Evolutionary conservation across 2,113 vertebrate species (phyloP), one percentile per base, ranked within the genome.

Genomic region (Dicerorhinus sumatrensis): DNA sequence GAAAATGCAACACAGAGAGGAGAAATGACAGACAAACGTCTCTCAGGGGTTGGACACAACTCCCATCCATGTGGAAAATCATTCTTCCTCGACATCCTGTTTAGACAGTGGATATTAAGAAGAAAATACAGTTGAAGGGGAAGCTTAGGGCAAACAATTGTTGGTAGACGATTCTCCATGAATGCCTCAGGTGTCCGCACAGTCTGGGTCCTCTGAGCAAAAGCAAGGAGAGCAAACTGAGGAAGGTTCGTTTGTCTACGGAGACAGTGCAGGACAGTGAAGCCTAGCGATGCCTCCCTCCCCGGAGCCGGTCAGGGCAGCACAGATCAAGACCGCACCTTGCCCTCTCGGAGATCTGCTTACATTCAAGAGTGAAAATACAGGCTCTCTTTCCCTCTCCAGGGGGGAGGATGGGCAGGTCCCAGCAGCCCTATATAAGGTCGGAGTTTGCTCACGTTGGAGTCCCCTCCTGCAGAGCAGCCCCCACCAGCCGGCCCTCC

Each of bases 201-300:
- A 67, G 56, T 29, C 60, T 39, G n/a, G 33, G 27, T 51, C 20
- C 51, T 17, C 60, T 60, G 70, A 42, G 14, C 75, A 60, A 82
- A 93, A 33, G 33, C 67, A 42, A 1, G 1, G 27, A 14, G 17
- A 39, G 73, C 5, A 14, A 31, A 3, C 18, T n/a, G 17, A 48
- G 39, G n/a, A 42, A 39, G 9, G 18, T 70, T 6, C 4, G 5
- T 23, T 20, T 17, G 25, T 36, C 25, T 42, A 25, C 7, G 0
- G n/a, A 46, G 42, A 83, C 8, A 17, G 6, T 31, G 33, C 77
- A 17, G 39, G 31, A 36, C 4, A 39, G 72, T 29, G 6, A 46
- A 36, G 10, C 6, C 46, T 31, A 13, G 25, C 0, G 1, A n/a
- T 3, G 18, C 10, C 13, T 16, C 21, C 46, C 20, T 69, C 48